A percentile compares a stretch with the other conserved stretches of the same genome.
Conservation (phyloP, 2,797 vertebrate species). For the Danio kyathit region DNA sequence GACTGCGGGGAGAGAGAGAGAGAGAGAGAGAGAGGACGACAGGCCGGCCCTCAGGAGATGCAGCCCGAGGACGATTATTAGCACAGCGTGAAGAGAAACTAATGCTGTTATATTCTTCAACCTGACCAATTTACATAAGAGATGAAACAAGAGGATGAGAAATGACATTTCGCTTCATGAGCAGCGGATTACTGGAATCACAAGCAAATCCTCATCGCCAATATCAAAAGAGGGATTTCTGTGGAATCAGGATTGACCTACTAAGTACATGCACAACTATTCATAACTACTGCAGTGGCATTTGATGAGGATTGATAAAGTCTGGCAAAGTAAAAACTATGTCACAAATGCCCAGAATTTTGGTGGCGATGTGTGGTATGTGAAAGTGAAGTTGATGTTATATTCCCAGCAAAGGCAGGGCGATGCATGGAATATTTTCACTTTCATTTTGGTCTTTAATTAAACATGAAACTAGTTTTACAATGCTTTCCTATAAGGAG, state of each 20-base stretch:
- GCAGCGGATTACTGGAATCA: slow-evolving; percentile 46
- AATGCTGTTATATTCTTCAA: slow-evolving; percentile 44
- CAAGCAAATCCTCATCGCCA: slow-evolving; percentile 26
- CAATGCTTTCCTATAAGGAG: neutral
- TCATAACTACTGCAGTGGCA: neutral
- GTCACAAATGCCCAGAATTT: slow-evolving; percentile 1
- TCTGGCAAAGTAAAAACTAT: neutral
- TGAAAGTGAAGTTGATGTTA: neutral
- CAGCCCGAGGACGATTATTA: slow-evolving; percentile 53
- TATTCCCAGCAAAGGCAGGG: neutral
- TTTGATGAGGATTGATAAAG: neutral
- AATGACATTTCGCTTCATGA: slow-evolving; percentile 39
- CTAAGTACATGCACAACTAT: neutral
- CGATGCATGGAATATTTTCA: neutral
- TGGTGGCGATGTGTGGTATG: neutral
- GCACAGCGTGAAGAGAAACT: slow-evolving; percentile 37
- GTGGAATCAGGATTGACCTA: slow-evolving; percentile 31
- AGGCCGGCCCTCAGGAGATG: slow-evolving; percentile 42
- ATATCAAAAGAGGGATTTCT: slow-evolving; percentile 32
- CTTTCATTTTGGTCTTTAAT: neutral
- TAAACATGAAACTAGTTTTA: neutral
- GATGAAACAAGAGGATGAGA: slow-evolving; percentile 31
- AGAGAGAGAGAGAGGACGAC: slow-evolving; percentile 20
- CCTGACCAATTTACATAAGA: slow-evolving; percentile 53
- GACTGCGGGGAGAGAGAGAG: slow-evolving; percentile 16